Conservation (phyloP, 2,888 invertebrate genomes). For the Lymantria monacha region DNA sequence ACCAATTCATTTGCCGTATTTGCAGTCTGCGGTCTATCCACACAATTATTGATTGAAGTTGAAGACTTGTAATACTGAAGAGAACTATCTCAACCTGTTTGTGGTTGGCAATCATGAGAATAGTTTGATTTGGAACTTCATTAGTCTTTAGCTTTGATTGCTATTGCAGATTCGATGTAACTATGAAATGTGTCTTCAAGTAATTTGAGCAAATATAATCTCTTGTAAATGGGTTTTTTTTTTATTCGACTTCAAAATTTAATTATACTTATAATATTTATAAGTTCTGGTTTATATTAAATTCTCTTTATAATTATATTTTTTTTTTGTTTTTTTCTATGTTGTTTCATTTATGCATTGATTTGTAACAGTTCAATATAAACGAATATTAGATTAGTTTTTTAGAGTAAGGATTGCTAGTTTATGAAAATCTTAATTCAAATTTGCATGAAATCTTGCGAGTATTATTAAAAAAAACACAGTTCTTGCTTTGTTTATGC, state of each 20-base stretch:
- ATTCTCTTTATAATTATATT: no score
- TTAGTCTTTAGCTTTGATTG: conserved; percentile 31
- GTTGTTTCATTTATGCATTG: no score
- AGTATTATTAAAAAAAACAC: no score
- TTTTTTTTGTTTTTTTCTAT: no score
- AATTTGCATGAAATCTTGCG: no score
- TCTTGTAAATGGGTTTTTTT: conserved; percentile 10
- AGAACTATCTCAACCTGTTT: conserved; percentile 29
- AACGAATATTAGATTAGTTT: no score
- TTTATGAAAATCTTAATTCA: no score
- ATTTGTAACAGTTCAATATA: no score
- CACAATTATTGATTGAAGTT: conserved; percentile 56
- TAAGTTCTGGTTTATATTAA: not conserved
- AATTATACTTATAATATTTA: not conserved
- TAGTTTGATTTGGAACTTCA: conserved; percentile 40
- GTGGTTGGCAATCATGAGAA: conserved; percentile 30
- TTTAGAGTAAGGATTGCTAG: no score
- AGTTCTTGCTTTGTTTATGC: no score
- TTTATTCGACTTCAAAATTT: conserved; percentile 14
- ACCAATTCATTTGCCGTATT: conserved; percentile 57
- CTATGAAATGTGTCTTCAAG: conserved; percentile 18
- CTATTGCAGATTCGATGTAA: conserved; percentile 22
- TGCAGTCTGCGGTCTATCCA: conserved; percentile 45
- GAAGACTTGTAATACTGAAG: conserved; percentile 34
- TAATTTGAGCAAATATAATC: conserved; percentile 26